Evolutionary conservation across 2,888 invertebrate genomes (phyloP), one percentile per base, ranked within the genome.

Genomic region (Meghimatium bilineatum): DNA sequence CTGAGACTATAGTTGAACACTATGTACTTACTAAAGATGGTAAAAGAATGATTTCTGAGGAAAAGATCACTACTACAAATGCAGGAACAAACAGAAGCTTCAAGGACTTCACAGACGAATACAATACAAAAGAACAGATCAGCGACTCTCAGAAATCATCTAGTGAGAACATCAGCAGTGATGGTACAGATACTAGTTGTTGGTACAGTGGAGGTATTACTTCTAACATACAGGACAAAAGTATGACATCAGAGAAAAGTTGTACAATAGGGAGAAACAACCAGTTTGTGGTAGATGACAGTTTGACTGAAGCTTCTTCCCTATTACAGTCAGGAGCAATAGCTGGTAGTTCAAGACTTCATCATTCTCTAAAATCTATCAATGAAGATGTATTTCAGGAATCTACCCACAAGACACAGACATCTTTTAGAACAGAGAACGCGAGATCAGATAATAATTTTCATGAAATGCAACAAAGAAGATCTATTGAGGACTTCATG

Each of bases 401-500:
- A 26, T 34, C 56, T 36, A 49, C 3, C 52, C 32, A 52, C 2
- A 32, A 32, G 14, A 66, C 20, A 14, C 23, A 34, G 17, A 52
- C 12, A 14, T 26, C 72, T 6, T 52, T 66, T 23, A n/a, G 26
- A 14, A 26, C 29, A 26, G 78, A 63, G 0, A 32, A n/a, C 8
- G n/a, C 44, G 20, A 80, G 44, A 12, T 56, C 84, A n/a, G 32
- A 52, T 36, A 77, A 81, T 3, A 49, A 71, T n/a, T 81, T 71
- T 69, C 78, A 38, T 36, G 63, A 77, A 20, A 80, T 77, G 69
- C 76, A 79, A 8, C 72, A 82, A 14, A 75, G 83, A 29, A 83
- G 87, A 2, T 86, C 85, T 29, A 85, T 87, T 67, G 85, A 86
- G 71, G 86, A 86, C 71, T 87, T 85, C 52, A 87, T 87, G 87